A percentile compares a stretch with the other conserved stretches of the same genome.
These are phyloP conservation scores for Fringilla coelebs DNA, from an alignment of 2,797 vertebrate species.

Conservation along the genomic window DNA sequence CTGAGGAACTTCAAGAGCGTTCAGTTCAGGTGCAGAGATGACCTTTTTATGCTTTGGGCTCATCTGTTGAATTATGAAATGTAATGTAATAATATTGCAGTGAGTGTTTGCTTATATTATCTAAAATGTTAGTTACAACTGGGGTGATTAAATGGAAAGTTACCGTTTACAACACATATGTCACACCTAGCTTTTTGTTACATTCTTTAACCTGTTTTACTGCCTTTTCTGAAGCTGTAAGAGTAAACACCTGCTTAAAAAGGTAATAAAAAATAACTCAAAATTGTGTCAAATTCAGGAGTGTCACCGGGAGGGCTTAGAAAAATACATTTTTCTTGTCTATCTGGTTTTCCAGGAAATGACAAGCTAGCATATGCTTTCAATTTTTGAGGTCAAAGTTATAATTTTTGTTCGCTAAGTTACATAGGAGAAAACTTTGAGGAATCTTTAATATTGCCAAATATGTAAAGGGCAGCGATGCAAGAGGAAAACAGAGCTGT, in stretches of 20 bases:
- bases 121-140: not conserved
- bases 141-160: not conserved
- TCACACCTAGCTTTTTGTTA: not conserved
- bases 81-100: not conserved
- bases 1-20: not conserved
- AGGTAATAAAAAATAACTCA: not conserved
- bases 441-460: conserved; percentile 67
- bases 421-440: conserved; percentile 63
- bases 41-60: not conserved
- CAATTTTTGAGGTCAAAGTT: conserved; percentile 60
- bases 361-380: conserved; percentile 65
- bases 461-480: conserved; percentile 59
- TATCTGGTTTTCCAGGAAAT: conserved; percentile 44
- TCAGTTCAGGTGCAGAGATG: not conserved
- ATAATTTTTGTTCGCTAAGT: conserved; percentile 52
- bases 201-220: not conserved
- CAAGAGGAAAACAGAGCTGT: conserved; percentile 38
- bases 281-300: not conserved
- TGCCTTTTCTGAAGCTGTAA: not conserved
- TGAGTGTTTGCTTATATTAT: not conserved
- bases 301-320: not conserved
- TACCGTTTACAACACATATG: not conserved
- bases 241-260: conserved; percentile 30
- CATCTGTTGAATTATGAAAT: not conserved
- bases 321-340: conserved; percentile 34